Evolutionary conservation across 1,140 invertebrate genomes (phyloP), one percentile per base, ranked within the genome.

Genomic region (Micrasema longulum): DNA sequence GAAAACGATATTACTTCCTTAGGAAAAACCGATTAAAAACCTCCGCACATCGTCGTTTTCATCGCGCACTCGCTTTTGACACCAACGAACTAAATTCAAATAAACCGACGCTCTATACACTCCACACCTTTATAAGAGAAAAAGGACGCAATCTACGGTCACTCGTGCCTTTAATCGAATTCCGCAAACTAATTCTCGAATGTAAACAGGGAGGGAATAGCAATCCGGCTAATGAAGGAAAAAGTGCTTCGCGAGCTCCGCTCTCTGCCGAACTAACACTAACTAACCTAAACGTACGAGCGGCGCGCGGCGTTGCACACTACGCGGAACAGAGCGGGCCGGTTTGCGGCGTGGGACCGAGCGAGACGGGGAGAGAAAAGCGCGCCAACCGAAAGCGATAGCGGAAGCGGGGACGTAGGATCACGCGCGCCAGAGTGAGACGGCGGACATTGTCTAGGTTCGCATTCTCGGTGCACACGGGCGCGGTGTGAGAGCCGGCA

Each of bases 21-120:
- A 65, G 43, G 1, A 36, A 50, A 36, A 11, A 53, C 9, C 53
- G 48, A 67, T 20, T 10, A 47, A 31, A 57, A 55, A 69, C 66
- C 31, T 47, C 50, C 41, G 60, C 35, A 38, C 66, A 69, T 69
- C 36, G 52, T 20, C 31, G 14, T 50, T 53, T 14, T 45, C 35
- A 38, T 67, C 64, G 41, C 64, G 18, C 66, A 12, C 66, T 50
- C 66, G 60, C 60, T 69, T 69, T 47, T 52, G 52, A 60, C 36
- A 69, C 41, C 68, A 62, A 69, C 68, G 68, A 53, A 69, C 57
- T 62, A 50, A 50, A 62, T 69, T 69, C 68, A 62, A 69, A 69
- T 62, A 69, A 69, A 69, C 68, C 50, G 48, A 50, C 55, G 12
- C 43, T n/a, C 12, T 22, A 69, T 7, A 62, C 55, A 69, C 68